Percentiles rank a stretch among this genome's conserved stretches.
phyloP scores from a whole-genome alignment of 2,113 vertebrate genomes.

The Mohoua ochrocephala region DNA sequence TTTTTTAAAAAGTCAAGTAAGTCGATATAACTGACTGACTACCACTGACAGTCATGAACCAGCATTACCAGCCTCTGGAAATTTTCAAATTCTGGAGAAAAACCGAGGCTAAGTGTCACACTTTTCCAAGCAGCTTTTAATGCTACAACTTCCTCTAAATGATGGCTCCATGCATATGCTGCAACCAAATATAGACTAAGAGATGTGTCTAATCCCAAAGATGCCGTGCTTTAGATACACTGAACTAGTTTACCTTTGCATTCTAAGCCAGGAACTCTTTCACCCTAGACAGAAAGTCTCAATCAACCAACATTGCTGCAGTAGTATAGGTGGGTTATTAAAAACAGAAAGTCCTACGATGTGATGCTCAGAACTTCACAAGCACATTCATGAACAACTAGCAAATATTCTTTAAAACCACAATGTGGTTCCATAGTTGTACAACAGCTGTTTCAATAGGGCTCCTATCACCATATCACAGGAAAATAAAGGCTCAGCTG shows the following conservation, averaged over 20 bases:
- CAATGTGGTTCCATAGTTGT: neutral
- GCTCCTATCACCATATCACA: neutral
- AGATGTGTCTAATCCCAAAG: neutral
- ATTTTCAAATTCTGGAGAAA: neutral
- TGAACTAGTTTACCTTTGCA: neutral
- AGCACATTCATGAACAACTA: neutral
- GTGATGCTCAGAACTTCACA: neutral
- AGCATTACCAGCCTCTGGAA: neutral
- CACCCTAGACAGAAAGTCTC: neutral
- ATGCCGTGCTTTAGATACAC: neutral
- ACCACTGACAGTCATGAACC: neutral
- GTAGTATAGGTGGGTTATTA: neutral
- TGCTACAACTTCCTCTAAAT: neutral
- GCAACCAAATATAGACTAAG: neutral
- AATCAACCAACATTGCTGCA: neutral
- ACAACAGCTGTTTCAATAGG: neutral
- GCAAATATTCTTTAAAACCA: neutral
- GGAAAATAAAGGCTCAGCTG: neutral
- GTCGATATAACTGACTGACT: rapidly evolving
- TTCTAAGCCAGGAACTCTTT: neutral
- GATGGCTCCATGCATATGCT: neutral
- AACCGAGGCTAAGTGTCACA: neutral
- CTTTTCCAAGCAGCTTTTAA: neutral
- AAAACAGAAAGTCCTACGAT: neutral
- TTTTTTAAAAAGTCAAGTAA: neutral